Evolutionary conservation across 2,797 vertebrate genomes (phyloP).

Genomic region (Rhynchotus rufescens): DNA sequence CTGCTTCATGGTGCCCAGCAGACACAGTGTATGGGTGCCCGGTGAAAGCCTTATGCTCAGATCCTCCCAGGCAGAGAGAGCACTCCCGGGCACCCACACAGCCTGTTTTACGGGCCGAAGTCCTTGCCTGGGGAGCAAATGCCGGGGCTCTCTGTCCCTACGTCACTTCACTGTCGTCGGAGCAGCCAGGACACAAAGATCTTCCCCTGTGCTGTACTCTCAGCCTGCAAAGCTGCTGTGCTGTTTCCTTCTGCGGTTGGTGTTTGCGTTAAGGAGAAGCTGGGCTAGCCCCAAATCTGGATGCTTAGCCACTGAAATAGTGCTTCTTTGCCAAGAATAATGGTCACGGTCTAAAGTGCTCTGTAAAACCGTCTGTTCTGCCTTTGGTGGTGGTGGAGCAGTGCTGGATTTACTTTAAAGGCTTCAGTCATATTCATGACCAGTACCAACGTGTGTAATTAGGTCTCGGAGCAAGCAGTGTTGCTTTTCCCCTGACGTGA

Average conservation of each 20-base stretch:
- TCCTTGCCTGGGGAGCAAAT: background rate
- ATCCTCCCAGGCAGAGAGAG: background rate
- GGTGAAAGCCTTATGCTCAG: accelerated
- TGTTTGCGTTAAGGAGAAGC: background rate
- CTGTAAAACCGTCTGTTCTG: background rate
- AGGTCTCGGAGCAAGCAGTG: background rate
- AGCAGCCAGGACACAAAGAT: background rate
- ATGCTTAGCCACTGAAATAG: background rate
- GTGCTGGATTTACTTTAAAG: background rate
- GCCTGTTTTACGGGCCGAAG: background rate
- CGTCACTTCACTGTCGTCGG: accelerated
- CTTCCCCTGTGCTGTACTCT: accelerated
- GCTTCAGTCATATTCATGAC: background rate
- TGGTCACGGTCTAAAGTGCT: background rate
- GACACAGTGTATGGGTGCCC: background rate
- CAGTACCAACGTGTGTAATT: accelerated
- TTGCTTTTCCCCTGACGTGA: background rate
- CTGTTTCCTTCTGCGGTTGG: background rate
- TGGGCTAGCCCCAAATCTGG: background rate
- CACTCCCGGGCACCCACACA: accelerated
- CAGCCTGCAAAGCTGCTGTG: background rate
- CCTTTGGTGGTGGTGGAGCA: background rate
- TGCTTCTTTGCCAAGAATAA: background rate
- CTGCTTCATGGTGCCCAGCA: background rate
- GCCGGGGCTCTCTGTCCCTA: background rate